Percentiles rank a stretch among this genome's conserved stretches.
Evolutionary conservation across 1,140 invertebrate species (phyloP).

Genomic region (Scaptodrosophila lebanonensis): DNA sequence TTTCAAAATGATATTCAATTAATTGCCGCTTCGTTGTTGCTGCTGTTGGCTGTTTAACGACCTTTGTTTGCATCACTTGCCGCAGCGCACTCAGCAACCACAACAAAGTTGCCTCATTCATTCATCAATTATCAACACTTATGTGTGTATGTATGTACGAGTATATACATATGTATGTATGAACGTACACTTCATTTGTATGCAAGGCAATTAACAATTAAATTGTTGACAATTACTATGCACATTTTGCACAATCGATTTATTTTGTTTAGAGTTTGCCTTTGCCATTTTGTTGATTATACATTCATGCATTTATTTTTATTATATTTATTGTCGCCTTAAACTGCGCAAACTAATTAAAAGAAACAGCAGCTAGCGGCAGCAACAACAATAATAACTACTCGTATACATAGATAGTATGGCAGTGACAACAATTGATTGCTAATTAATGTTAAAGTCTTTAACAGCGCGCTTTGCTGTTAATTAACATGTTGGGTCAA

Average conservation of each 20-base stretch:
- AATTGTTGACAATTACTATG: constrained; percentile 24
- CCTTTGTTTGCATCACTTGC: constrained; percentile 29
- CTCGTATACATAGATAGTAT: too few species aligned
- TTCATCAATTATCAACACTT: constrained; percentile 65
- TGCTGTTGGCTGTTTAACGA: constrained; percentile 39
- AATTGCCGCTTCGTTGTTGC: constrained; percentile 61
- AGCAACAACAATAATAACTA: too few species aligned
- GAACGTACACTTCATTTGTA: constrained; percentile 50
- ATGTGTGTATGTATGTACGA: too few species aligned
- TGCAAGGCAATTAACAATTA: constrained; percentile 60
- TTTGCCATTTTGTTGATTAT: constrained; percentile 14
- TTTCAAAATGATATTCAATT: constrained; percentile 59
- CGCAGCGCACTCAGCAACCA: constrained; percentile 7
- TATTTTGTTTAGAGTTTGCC: constrained; percentile 36
- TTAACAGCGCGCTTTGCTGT: constrained; percentile 21
- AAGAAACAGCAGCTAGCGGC: too few species aligned
- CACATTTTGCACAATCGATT: constrained; percentile 2
- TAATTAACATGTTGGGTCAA: background rate
- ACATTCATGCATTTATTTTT: constrained; percentile 15
- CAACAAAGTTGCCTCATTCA: constrained; percentile 25
- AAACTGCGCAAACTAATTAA: constrained; percentile 19
- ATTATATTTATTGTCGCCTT: constrained; percentile 13
- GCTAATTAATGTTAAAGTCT: constrained; percentile 12
- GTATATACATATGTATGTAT: too few species aligned
- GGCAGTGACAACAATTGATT: constrained; percentile 21